Evolutionary conservation across 1,140 invertebrate genomes (phyloP).

Genomic region (Drosophila ironensis): DNA sequence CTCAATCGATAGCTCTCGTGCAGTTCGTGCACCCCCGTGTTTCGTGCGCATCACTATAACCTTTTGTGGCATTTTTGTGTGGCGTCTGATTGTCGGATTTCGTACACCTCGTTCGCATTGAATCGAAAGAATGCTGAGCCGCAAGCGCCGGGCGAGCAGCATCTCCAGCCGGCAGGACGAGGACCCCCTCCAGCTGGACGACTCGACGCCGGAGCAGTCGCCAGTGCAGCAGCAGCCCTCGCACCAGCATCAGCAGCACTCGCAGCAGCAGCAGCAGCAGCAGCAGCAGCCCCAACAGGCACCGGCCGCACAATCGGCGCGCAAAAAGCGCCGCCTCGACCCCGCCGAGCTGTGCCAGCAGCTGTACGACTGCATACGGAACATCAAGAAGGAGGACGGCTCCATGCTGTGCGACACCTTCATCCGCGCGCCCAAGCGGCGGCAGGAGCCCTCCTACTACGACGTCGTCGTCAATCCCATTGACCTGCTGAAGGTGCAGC

Average conservation of each 20-base stretch:
- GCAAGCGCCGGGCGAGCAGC: constrained; percentile 78
- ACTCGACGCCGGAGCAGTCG: constrained; percentile 84
- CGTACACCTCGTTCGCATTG: background rate
- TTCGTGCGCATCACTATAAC: no score
- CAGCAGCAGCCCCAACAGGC: no score
- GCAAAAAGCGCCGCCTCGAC: constrained; percentile 69
- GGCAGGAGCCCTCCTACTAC: constrained; percentile 94
- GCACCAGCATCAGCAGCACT: constrained; percentile 74
- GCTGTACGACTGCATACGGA: constrained; percentile 94
- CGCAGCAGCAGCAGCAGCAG: constrained; percentile 84
- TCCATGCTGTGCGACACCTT: constrained; percentile 95
- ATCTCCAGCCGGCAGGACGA: constrained; percentile 76
- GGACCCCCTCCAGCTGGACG: constrained; percentile 76
- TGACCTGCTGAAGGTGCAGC: constrained; percentile 94
- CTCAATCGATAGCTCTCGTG: no score
- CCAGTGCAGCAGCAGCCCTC: constrained; percentile 75
- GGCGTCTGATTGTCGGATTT: constrained; percentile 50
- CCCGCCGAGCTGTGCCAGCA: constrained; percentile 93
- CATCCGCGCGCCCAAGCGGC: constrained; percentile 94
- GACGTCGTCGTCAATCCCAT: constrained; percentile 96
- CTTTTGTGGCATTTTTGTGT: constrained; percentile 26
- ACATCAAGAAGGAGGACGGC: constrained; percentile 96
- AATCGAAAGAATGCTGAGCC: constrained; percentile 60
- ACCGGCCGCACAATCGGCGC: constrained; percentile 63
- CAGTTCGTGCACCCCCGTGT: no score